phyloP scores from a whole-genome alignment of 2,113 vertebrate species.

The Phrynocephalus versicolor region DNA sequence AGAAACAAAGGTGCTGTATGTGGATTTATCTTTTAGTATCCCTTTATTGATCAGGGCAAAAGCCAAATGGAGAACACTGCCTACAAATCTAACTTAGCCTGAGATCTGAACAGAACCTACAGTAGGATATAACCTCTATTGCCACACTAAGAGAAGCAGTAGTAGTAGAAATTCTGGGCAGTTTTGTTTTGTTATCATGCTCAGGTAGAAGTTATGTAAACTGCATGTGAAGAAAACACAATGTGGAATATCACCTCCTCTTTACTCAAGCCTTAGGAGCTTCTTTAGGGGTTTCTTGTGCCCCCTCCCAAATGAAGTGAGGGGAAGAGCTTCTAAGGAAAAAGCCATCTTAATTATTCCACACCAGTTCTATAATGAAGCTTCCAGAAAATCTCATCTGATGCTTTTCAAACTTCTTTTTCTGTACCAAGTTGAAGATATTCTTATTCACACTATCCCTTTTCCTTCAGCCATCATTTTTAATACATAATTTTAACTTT shows the following conservation, averaged over 20 bases:
- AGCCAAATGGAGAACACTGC: conserved; percentile 14
- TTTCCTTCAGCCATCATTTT: not conserved
- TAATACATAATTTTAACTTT: not conserved
- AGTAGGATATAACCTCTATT: too few relatives aligned
- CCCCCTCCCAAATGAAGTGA: not conserved
- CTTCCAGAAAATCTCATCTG: not conserved
- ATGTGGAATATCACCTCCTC: not conserved
- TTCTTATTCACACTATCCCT: not conserved
- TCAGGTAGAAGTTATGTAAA: not conserved
- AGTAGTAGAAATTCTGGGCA: not conserved
- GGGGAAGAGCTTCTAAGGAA: not conserved
- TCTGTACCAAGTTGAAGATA: not conserved
- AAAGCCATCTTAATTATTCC: not conserved
- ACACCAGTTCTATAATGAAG: not conserved
- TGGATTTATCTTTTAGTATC: not conserved
- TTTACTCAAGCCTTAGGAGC: not conserved
- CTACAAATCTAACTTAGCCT: not conserved
- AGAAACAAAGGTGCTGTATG: not conserved
- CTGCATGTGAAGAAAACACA: not conserved
- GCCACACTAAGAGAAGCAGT: not conserved
- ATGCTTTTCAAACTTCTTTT: not conserved
- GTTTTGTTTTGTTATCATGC: not conserved
- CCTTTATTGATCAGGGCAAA: not conserved
- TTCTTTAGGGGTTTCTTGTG: not conserved
- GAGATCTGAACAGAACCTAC: too few relatives aligned